A percentile compares a stretch with the other conserved stretches of the same genome.
These are phyloP conservation scores for Ostrea denselamellosa DNA, from an alignment of 1,140 invertebrate species.

Conservation along the genomic window DNA sequence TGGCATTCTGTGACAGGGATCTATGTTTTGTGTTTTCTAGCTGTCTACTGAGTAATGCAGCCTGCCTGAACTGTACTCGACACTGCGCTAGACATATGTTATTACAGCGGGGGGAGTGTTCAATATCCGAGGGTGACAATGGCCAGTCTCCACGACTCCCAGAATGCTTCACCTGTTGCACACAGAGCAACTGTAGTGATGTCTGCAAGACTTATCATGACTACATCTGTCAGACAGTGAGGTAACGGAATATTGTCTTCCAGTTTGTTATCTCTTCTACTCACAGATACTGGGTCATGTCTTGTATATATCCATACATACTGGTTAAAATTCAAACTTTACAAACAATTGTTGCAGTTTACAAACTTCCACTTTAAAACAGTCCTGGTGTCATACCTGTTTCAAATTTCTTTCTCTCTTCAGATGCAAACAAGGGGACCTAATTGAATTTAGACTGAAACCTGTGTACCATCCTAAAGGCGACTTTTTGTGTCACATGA, in stretches of 20 bases:
- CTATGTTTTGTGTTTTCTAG: conserved; percentile 41
- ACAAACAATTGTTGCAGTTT: not conserved
- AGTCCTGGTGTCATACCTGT: not conserved
- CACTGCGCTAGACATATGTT: conserved; percentile 65
- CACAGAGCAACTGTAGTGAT: conserved; percentile 62
- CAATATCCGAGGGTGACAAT: conserved; percentile 62
- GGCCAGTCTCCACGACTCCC: conserved; percentile 64
- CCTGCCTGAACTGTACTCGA: conserved; percentile 65
- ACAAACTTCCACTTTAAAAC: not conserved
- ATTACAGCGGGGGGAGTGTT: conserved; percentile 57
- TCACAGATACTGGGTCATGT: not conserved
- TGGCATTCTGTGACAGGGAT: too few species aligned
- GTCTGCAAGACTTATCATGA: conserved; percentile 66
- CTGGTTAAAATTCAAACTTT: not conserved
- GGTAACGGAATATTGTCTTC: conserved; percentile 48
- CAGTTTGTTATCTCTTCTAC: not conserved
- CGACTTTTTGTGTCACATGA: conserved; percentile 68
- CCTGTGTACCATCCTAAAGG: conserved; percentile 61
- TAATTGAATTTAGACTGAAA: conserved; percentile 65
- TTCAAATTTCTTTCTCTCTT: not conserved
- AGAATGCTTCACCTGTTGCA: conserved; percentile 70
- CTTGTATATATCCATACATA: not conserved
- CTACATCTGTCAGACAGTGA: conserved; percentile 63
- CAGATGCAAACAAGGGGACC: conserved; percentile 66
- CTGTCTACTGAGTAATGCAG: conserved; percentile 60